Base-by-base conservation (phyloP, 2,888 invertebrate genomes). In the Nebria brevicollis region DNA sequence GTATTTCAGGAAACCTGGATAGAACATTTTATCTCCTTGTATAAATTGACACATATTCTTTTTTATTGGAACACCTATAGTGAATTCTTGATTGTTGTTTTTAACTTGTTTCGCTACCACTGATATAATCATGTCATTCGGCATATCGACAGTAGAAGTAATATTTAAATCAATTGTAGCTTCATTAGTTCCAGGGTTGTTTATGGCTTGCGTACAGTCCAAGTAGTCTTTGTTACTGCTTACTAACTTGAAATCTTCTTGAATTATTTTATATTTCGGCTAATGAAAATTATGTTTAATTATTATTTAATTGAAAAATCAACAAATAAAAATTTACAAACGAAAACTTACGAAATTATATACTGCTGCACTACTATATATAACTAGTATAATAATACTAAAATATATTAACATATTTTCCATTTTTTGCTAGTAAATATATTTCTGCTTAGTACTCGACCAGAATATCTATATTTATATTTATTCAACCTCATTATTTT, bases 21-120 rank as follows among this genome's bases (percentile, higher is more conserved):
- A 77, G 1, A 77, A n/a, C 1, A 77, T n/a, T 34, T 64, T 54
- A 54, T 77, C 77, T 2, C 43, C 72, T 72, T 64, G 43, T 5
- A 77, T n/a, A 72, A 8, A 77, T 1, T 7, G 54, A 26, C 77
- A 77, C 0, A 77, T 54, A 64, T 10, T 72, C 64, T 77, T 77
- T 25, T 70, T 64, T n/a, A 77, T 77, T 7, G 72, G 72, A 3
- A 77, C 15, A 13, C 77, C 77, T 7, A 77, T 64, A n/a, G 2
- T 72, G 4, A 15, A 1, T 26, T 72, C 68, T 64, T 54, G 6
- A 72, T 10, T 8, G 7, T 64, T 64, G 0, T 7, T 15, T 1
- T 41, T 10, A 26, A 13, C 1, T 64, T 64, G 43, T 5, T 43
- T 13, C 2, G 13, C 64, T 2, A 72, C 54, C 72, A 66, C 34